A percentile compares a stretch with the other conserved stretches of the same genome.
phyloP scores from a whole-genome alignment of 2,888 invertebrate genomes.

The Caenorhabditis angaria region DNA sequence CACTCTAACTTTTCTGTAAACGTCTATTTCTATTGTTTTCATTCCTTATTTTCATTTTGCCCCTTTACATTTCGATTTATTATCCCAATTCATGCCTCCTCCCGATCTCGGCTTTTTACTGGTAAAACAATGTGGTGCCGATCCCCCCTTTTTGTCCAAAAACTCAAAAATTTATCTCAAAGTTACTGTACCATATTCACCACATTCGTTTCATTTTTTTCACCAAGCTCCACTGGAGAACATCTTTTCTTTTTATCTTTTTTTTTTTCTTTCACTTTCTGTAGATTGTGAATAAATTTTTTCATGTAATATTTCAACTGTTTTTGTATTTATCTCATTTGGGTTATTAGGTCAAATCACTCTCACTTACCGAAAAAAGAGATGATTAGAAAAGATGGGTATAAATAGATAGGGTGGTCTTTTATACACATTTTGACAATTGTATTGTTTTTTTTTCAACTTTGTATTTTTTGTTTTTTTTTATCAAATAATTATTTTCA shows the following conservation, averaged over 20 bases:
- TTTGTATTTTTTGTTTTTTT: no score
- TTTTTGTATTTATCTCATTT: neutral
- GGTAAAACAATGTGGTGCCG: neutral
- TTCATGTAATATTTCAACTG: neutral
- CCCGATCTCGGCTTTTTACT: neutral
- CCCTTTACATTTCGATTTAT: neutral
- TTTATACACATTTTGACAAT: no score
- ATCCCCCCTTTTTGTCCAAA: neutral
- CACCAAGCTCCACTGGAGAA: neutral
- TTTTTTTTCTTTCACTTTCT: neutral
- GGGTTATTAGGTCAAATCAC: slow-evolving; percentile 2
- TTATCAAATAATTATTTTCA: neutral
- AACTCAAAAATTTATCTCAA: neutral
- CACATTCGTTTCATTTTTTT: neutral
- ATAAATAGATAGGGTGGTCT: neutral
- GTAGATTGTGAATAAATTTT: neutral
- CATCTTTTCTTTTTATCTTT: neutral
- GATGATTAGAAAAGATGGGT: slow-evolving; percentile 1
- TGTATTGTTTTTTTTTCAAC: no score
- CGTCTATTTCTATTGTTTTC: neutral
- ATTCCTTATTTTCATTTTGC: neutral
- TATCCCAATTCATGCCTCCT: neutral
- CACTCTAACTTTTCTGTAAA: neutral
- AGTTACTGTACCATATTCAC: neutral
- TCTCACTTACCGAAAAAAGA: neutral